A percentile compares a stretch with the other conserved stretches of the same genome.
These are phyloP conservation scores for Hippasteria phrygiana DNA, from an alignment of 53 echinoderm and acorn worm species.

Conservation along the genomic window DNA sequence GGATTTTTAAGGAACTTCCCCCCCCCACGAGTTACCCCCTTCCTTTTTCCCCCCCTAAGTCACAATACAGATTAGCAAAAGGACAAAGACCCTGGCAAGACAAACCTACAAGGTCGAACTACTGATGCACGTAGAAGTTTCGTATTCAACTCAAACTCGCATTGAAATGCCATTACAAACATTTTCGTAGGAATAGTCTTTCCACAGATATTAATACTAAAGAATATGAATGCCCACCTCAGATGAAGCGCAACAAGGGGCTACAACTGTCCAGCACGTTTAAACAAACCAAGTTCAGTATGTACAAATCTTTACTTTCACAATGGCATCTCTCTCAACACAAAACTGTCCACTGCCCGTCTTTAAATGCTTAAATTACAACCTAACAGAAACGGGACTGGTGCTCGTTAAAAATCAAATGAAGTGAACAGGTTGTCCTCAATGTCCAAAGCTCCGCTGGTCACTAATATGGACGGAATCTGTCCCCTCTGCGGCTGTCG, in stretches of 20 bases:
- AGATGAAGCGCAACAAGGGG: neutral
- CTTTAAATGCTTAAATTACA: neutral
- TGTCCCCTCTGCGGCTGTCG: conserved; percentile 50
- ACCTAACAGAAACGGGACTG: neutral
- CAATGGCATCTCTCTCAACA: neutral
- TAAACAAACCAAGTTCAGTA: neutral
- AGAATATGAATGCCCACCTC: too few species aligned
- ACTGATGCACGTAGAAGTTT: too few species aligned
- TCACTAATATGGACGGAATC: conserved; percentile 51
- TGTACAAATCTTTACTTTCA: neutral
- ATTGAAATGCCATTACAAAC: too few species aligned
- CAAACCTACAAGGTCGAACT: neutral
- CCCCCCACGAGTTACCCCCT: too few species aligned
- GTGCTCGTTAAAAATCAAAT: neutral
- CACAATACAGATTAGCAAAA: too few species aligned
- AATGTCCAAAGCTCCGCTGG: neutral
- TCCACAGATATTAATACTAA: too few species aligned
- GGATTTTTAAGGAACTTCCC: too few species aligned
- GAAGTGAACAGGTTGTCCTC: too few species aligned
- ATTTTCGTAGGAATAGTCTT: too few species aligned
- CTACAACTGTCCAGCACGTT: neutral
- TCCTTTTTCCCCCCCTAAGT: too few species aligned
- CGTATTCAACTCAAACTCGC: too few species aligned
- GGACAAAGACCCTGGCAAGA: neutral
- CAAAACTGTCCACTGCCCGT: neutral